Evolutionary conservation across 2,888 invertebrate genomes (phyloP), one percentile per base, ranked within the genome.

Genomic region (Apodemia duryi): DNA sequence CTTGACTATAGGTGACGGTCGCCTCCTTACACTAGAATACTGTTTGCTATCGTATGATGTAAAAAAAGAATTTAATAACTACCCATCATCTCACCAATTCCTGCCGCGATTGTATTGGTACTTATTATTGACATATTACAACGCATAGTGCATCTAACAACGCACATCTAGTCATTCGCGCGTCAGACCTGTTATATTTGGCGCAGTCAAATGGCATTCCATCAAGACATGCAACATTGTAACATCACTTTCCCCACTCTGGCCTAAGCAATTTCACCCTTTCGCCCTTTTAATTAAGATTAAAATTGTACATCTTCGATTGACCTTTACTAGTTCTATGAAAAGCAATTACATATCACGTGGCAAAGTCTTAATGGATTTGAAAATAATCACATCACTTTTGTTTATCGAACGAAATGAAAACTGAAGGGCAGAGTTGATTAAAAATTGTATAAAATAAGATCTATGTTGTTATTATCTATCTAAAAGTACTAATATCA

Each of bases 311-410:
- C 1, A 32, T 57, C 13, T 32, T 13, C 29, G 32, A 57, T 29
- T 32, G 57, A 57, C 57, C 57, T 57, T 57, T 32, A 10, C 11
- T 6, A 57, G 32, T 57, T 57, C 57, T 13, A 57, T 57, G 57
- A 32, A 57, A 57, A 57, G 32, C 57, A 32, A 57, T 57, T 13
- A 6, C 43, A 49, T 67, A 64, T 65, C 67, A 70, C 73, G 69
- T 68, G 69, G 69, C 69, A 71, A 70, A 78, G 77, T 75, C 72
- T 72, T 71, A 71, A 65, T 69, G 54, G 21, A 54, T 54, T 54
- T 10, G n/a, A 54, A 54, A 54, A 43, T 43, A 43, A 54, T 54
- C 21, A 54, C 11, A 54, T 54, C 28, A 11, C 10, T 11, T 28
- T 54, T 54, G 54, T 54, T 54, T 54, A 54, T 54, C 11, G 11